Evolutionary conservation across 2,113 vertebrate genomes (phyloP).

Genomic region (Collichthys lucidus): DNA sequence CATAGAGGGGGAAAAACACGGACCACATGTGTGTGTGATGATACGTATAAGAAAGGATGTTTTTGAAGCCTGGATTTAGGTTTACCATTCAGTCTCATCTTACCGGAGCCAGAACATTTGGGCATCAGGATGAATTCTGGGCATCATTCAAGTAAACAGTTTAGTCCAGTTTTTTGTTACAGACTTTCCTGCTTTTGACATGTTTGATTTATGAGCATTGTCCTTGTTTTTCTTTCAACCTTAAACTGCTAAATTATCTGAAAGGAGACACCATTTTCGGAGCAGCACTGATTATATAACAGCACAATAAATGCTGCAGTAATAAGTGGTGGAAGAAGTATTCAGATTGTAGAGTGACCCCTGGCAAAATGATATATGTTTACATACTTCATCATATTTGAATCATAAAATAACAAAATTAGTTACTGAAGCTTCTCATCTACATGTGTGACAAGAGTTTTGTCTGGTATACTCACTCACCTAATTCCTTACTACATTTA

Average conservation of each 20-base stretch:
- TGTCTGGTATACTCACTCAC: not conserved
- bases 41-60: not conserved
- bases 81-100: not conserved
- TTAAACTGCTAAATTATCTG: not conserved
- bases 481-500: no score
- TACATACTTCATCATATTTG: no score
- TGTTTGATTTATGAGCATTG: not conserved
- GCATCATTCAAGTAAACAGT: not conserved
- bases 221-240: not conserved
- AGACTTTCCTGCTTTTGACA: not conserved
- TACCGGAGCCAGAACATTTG: not conserved
- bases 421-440: not conserved
- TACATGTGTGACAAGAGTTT: not conserved
- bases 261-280: not conserved
- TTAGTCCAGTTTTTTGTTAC: not conserved
- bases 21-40: not conserved
- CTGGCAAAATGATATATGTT: no score
- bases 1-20: not conserved
- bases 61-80: conserved; percentile 4
- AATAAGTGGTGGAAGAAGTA: not conserved
- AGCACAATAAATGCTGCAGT: not conserved
- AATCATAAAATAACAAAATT: not conserved
- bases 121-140: not conserved
- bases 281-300: not conserved
- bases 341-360: not conserved